phyloP scores from a whole-genome alignment of 92 coral and sea anemone genomes.

The Palythoa grandis region DNA sequence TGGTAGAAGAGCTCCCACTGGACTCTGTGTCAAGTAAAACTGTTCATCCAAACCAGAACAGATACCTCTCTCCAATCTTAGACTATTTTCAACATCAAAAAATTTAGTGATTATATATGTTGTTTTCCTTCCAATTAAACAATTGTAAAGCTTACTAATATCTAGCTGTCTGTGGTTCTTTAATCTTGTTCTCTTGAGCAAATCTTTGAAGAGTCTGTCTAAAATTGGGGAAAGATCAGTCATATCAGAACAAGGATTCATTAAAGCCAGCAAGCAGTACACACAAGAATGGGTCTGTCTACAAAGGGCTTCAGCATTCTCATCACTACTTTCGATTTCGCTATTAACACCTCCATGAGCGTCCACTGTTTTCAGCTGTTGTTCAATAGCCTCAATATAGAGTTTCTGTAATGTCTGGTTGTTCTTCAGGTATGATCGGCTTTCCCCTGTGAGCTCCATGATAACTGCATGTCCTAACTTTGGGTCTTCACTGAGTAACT shows the following conservation, averaged over 20 bases:
- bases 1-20: constrained; percentile 37
- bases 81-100: constrained; percentile 78
- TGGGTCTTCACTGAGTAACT: constrained; percentile 71
- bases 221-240: constrained; percentile 52
- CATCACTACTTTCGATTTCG: not conserved
- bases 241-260: constrained; percentile 80
- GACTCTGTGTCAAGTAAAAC: not conserved
- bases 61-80: constrained; percentile 48
- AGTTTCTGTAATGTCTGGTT: constrained; percentile 76
- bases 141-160: constrained; percentile 78
- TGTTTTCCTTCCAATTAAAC: constrained; percentile 71
- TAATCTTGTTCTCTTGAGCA: constrained; percentile 60
- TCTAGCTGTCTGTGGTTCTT: constrained; percentile 46
- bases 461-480: constrained; percentile 85
- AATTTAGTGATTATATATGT: constrained; percentile 74
- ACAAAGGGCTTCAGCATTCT: constrained; percentile 16
- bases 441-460: constrained; percentile 66
- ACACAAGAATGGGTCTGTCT: constrained; percentile 42
- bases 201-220: constrained; percentile 70
- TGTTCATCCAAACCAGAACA: constrained; percentile 10
- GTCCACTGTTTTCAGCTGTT: constrained; percentile 58
- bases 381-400: constrained; percentile 67
- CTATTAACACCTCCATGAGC: constrained; percentile 8
- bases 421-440: constrained; percentile 68
- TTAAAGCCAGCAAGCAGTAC: constrained; percentile 71